These are phyloP conservation scores for Sphaerophoria rueppellii DNA, from an alignment of 2,888 invertebrate species.

Conservation along the genomic window DNA sequence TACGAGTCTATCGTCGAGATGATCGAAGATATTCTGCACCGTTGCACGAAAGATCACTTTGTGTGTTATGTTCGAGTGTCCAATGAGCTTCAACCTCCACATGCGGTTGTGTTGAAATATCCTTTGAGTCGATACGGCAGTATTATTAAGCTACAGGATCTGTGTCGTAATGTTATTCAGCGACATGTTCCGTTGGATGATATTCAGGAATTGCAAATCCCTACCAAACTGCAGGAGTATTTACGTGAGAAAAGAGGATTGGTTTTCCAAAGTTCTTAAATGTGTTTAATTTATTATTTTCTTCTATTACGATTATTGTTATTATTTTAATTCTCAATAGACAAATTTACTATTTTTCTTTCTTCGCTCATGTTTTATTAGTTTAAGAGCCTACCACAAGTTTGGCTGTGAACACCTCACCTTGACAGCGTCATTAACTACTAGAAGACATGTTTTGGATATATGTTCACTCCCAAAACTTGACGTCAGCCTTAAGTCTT, in stretches of 20 bases:
- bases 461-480: too few species aligned
- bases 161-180: constrained; percentile 89
- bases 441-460: too few species aligned
- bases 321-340: neutral
- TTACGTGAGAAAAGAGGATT: constrained; percentile 82
- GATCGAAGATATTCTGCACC: constrained; percentile 88
- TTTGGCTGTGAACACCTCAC: too few species aligned
- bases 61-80: constrained; percentile 88
- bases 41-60: constrained; percentile 86
- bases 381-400: too few species aligned
- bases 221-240: constrained; percentile 84
- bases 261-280: constrained; percentile 78
- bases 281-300: constrained; percentile 26
- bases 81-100: constrained; percentile 86
- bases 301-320: constrained; percentile 1
- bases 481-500: too few species aligned
- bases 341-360: too few species aligned
- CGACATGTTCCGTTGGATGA: constrained; percentile 85
- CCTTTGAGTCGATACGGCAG: constrained; percentile 89
- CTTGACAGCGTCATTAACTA: too few species aligned
- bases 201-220: constrained; percentile 87
- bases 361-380: too few species aligned
- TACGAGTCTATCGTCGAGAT: constrained; percentile 86
- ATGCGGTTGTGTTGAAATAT: constrained; percentile 88
- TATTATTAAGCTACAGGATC: constrained; percentile 87